A percentile compares a stretch with the other conserved stretches of the same genome.
Evolutionary conservation across 2,113 vertebrate species (phyloP).

Genomic region (Neodontobutis hainanensis): DNA sequence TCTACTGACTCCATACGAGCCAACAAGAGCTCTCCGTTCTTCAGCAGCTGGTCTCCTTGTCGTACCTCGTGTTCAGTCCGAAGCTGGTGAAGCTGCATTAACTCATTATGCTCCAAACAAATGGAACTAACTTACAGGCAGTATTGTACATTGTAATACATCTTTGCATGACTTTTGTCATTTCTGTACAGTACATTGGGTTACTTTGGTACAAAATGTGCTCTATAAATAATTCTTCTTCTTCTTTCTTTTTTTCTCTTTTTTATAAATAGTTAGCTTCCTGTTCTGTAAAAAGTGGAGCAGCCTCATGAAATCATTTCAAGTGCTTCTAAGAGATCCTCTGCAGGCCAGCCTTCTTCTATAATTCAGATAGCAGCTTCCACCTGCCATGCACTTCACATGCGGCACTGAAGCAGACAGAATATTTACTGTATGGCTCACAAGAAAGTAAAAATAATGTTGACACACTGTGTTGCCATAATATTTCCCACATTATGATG

Average conservation of each 20-base stretch:
- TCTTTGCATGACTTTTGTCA: too few relatives aligned
- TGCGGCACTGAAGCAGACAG: slow-evolving; percentile 32
- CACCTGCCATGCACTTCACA: slow-evolving; percentile 52
- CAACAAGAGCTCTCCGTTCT: too few relatives aligned
- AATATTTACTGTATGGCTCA: slow-evolving; percentile 42
- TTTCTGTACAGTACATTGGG: too few relatives aligned
- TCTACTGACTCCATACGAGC: too few relatives aligned
- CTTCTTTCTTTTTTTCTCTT: slow-evolving; percentile 5
- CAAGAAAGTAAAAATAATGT: slow-evolving; percentile 47
- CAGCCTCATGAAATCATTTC: slow-evolving; percentile 43
- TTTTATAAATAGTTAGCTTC: slow-evolving; percentile 58
- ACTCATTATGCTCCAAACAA: too few relatives aligned
- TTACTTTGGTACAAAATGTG: too few relatives aligned
- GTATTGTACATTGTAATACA: too few relatives aligned
- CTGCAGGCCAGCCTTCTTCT: slow-evolving; percentile 61
- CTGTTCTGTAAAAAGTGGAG: slow-evolving; percentile 59
- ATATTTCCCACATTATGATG: background rate
- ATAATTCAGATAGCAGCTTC: slow-evolving; percentile 68
- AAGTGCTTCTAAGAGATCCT: slow-evolving; percentile 44
- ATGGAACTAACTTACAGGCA: too few relatives aligned
- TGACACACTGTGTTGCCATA: slow-evolving; percentile 12
- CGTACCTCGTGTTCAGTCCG: too few relatives aligned
- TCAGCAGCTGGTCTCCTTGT: too few relatives aligned
- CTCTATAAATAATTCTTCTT: too few relatives aligned
- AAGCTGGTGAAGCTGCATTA: too few relatives aligned